Evolutionary conservation across 2,113 vertebrate genomes (phyloP).

Genomic region (Oryctolagus cuniculus): mOryCun1.1 NC_091440.1:5577501-5578000

Average conservation of each 20-base stretch:
- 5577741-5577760: neutral
- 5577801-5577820: rapidly evolving
- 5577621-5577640: too few species aligned
- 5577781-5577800: neutral
- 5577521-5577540: too few species aligned
- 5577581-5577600: too few species aligned
- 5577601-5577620: too few species aligned
- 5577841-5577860: too few species aligned
- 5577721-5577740: neutral
- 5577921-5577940: neutral
- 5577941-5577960: neutral
- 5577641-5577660: too few species aligned
- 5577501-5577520: too few species aligned
- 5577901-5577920: neutral
- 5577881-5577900: too few species aligned
- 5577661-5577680: neutral
- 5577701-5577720: neutral
- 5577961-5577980: neutral
- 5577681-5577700: neutral
- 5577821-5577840: rapidly evolving
- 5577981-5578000: neutral
- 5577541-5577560: too few species aligned
- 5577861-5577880: neutral
- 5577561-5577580: too few species aligned
- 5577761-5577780: neutral